Conservation (phyloP, 2,113 vertebrate species). For the Chlorocebus sabaeus region DNA sequence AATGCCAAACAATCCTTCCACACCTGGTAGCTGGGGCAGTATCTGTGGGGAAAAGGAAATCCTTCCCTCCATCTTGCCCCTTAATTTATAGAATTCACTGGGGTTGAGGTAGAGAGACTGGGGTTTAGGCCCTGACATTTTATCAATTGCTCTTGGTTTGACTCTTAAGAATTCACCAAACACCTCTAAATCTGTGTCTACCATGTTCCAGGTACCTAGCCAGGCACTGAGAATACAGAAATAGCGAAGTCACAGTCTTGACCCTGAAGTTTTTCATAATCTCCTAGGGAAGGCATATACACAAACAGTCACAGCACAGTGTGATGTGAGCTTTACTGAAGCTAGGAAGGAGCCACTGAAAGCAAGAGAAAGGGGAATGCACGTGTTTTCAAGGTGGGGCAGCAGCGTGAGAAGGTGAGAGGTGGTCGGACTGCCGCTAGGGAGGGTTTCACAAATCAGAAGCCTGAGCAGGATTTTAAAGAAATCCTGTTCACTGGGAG, state of each 20-base stretch:
- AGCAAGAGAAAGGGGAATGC: background rate
- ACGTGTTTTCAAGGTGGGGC: background rate
- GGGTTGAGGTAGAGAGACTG: background rate
- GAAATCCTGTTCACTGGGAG: background rate
- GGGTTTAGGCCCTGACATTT: background rate
- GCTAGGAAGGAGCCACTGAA: background rate
- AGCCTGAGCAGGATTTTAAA: background rate
- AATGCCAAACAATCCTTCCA: slow-evolving; percentile 54
- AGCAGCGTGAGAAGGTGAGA: background rate
- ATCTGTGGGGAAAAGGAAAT: slow-evolving; percentile 53
- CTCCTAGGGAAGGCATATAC: background rate
- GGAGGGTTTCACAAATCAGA: background rate
- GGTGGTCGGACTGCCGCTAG: background rate
- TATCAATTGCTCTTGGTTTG: background rate
- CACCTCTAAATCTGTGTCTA: background rate
- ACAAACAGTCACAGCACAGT: background rate
- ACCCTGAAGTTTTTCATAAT: background rate
- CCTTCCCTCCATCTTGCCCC: background rate
- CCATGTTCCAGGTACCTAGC: background rate
- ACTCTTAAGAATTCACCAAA: slow-evolving; percentile 21
- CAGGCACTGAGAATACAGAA: background rate
- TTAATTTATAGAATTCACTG: background rate
- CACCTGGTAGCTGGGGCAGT: slow-evolving; percentile 50
- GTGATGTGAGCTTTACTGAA: background rate
- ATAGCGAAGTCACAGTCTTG: background rate